Evolutionary conservation across 1,140 invertebrate genomes (phyloP), one percentile per base, ranked within the genome.

Genomic region (Lepidurus apus): DNA sequence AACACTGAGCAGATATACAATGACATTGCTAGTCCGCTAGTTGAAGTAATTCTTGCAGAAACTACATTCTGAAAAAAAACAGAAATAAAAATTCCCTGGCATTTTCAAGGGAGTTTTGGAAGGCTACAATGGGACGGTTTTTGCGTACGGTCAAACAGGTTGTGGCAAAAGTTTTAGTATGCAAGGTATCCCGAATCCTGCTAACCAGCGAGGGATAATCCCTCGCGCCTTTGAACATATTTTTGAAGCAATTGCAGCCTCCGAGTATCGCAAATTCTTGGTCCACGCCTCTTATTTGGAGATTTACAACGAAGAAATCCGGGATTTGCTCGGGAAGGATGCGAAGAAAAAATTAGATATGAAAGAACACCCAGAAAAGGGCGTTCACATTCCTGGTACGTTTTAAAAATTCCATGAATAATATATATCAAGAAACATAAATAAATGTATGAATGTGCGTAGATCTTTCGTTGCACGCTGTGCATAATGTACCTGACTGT

Each of bases 221-320:
- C 94, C 94, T 10, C 88, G 93, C 78, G 90, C 93, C 4, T 92
- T 97, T 85, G 94, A 96, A 83, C 95, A 97, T 82, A 90, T 97
- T 74, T 98, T 97, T 86, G 95, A 97, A 84, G 93, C 93, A 0
- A 96, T 95, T 44, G 90, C 93, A 9, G 92, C 95, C 0, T 90
- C 92, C 11, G 91, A 91, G 74, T 89, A 91, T 79, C 90, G 91
- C 24, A 94, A 95, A 84, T 98, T 93, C 84, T 86, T 98, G 73
- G 93, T 95, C 0, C 87, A 96, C 77, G 91, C 95, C n/a, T 95
- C 93, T 75, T 98, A 96, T 84, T 88, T 97, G 65, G 96, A 98
- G 85, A 97, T 97, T 74, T 96, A 97, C 85, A 97, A 88, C 82
- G 87, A 88, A 83, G 92, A 93, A 83, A 90, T 95, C 78, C 85